These are phyloP conservation scores for Lordiphosa fenestrarum DNA, from an alignment of 2,888 invertebrate species.

Conservation along the genomic window DNA sequence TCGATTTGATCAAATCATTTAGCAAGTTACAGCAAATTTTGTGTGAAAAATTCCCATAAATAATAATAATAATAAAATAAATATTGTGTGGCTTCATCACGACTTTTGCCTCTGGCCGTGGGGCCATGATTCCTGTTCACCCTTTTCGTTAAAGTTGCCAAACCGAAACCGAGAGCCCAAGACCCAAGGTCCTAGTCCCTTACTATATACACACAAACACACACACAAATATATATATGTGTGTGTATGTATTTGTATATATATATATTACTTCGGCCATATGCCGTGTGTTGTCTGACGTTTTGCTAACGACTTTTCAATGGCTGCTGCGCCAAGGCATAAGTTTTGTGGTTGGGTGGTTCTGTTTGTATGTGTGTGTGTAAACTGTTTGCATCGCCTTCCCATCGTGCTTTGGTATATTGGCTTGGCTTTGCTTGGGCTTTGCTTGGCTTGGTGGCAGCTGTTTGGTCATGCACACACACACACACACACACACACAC, in stretches of 20 bases:
- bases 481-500: conserved; percentile 30
- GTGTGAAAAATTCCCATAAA: conserved; percentile 3
- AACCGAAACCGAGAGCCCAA: conserved; percentile 10
- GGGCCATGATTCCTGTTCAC: conserved; percentile 32
- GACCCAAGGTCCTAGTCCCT: conserved; percentile 4
- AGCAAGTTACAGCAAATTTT: conserved; percentile 6
- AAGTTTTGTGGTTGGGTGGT: conserved; percentile 54
- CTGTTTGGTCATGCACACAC: conserved; percentile 54
- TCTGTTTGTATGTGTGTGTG: conserved; percentile 23
- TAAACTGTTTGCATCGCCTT: conserved; percentile 45
- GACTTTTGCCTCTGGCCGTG: conserved; percentile 14
- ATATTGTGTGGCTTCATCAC: conserved; percentile 19
- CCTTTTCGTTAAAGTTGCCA: conserved; percentile 26
- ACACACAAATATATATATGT: not conserved
- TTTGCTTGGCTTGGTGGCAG: conserved; percentile 43
- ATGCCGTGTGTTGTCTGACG: conserved; percentile 57
- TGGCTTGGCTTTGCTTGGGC: conserved; percentile 59
- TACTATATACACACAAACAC: not conserved
- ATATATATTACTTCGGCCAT: conserved; percentile 13
- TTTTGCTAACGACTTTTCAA: conserved; percentile 74
- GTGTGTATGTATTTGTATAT: not conserved
- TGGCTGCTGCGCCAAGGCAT: conserved; percentile 61
- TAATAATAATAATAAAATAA: too few species aligned
- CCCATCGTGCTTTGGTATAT: conserved; percentile 50
- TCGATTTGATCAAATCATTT: too few species aligned